phyloP scores from a whole-genome alignment of 2,113 vertebrate genomes.

The Hippoglossus stenolepis region DNA sequence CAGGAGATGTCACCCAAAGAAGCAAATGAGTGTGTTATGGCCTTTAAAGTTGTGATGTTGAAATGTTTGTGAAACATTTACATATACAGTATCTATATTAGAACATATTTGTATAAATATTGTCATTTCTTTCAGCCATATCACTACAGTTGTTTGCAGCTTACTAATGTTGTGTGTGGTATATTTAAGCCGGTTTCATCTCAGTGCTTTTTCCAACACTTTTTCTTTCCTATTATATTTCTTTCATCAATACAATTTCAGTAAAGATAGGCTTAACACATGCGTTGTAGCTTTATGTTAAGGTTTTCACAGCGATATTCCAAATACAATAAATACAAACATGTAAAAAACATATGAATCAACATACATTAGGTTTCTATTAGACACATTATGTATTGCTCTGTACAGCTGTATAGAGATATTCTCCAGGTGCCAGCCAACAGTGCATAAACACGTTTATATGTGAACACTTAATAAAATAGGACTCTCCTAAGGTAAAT shows the following conservation, averaged over 20 bases:
- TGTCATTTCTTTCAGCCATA: no score
- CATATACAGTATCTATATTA: no score
- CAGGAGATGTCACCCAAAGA: no score
- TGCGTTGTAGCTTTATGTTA: not conserved
- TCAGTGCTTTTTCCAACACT: no score
- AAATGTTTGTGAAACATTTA: no score
- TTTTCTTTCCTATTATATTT: not conserved
- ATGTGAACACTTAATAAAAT: slow-evolving; percentile 21
- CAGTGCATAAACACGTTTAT: slow-evolving; percentile 10
- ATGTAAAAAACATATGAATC: not conserved
- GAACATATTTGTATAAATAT: no score
- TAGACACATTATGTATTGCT: not conserved
- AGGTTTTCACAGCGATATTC: not conserved
- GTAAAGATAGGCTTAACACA: not conserved
- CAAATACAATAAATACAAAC: not conserved
- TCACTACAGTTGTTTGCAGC: no score
- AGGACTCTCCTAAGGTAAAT: slow-evolving; percentile 14
- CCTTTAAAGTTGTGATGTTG: no score
- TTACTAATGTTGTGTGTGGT: no score
- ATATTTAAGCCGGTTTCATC: no score
- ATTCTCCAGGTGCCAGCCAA: slow-evolving; percentile 24
- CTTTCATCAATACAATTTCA: not conserved
- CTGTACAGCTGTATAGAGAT: not conserved
- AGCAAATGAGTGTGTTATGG: no score
- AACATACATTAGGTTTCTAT: not conserved